These are phyloP conservation scores for Chelon auratus DNA, from an alignment of 2,797 vertebrate species.

Conservation along the genomic window DNA sequence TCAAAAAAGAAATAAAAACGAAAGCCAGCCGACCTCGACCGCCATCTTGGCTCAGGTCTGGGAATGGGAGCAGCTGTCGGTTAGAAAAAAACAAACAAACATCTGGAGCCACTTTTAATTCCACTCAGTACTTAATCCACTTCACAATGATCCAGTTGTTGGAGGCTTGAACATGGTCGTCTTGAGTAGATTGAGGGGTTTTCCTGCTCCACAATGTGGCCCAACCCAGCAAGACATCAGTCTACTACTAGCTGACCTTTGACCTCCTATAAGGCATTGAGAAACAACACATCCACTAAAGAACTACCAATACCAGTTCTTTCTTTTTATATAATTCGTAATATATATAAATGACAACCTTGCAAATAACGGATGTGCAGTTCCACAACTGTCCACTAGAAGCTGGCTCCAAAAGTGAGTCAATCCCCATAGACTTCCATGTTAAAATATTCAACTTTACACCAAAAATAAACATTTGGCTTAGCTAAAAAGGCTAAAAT, in stretches of 20 bases:
- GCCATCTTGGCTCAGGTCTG: slow-evolving; percentile 48
- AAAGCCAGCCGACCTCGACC: slow-evolving; percentile 43
- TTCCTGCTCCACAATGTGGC: neutral
- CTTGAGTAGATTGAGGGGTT: slow-evolving; percentile 11
- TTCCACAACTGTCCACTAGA: too few relatives aligned
- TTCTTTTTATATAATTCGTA: too few relatives aligned
- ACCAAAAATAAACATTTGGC: too few relatives aligned
- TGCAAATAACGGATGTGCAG: too few relatives aligned
- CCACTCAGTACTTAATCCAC: slow-evolving; percentile 61
- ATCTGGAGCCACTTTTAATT: slow-evolving; percentile 73
- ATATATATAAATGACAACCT: too few relatives aligned
- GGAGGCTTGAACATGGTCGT: slow-evolving; percentile 29
- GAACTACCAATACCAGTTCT: too few relatives aligned
- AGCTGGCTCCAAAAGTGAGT: too few relatives aligned
- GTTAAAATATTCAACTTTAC: too few relatives aligned
- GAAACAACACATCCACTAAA: too few relatives aligned
- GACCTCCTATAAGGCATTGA: neutral
- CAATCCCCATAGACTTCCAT: too few relatives aligned
- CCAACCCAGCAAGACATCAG: slow-evolving; percentile 4
- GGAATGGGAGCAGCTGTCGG: slow-evolving; percentile 57
- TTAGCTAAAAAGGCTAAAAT: too few relatives aligned
- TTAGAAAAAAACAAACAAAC: slow-evolving; percentile 33
- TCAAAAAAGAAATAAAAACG: slow-evolving; percentile 16
- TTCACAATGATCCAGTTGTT: slow-evolving; percentile 59
- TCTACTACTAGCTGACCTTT: neutral